Evolutionary conservation across 1,140 invertebrate species (phyloP).

Genomic region (Macrobrachium rosenbergii): DNA sequence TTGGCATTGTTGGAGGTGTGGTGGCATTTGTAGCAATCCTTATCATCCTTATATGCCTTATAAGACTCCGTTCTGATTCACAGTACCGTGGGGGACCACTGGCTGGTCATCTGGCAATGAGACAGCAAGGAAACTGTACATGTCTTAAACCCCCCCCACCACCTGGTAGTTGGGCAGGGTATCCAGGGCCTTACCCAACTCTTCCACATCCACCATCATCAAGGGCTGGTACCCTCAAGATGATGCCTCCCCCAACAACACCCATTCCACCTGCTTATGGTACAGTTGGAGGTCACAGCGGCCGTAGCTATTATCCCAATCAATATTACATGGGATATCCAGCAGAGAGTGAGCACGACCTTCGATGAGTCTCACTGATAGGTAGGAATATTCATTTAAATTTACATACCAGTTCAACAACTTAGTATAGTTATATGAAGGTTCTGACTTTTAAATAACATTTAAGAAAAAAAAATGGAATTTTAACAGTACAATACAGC

Average conservation of each 20-base stretch:
- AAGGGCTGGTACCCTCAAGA: slow-evolving; percentile 61
- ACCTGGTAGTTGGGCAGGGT: slow-evolving; percentile 66
- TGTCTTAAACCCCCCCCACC: slow-evolving; percentile 69
- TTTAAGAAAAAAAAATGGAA: too few species aligned
- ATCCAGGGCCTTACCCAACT: slow-evolving; percentile 67
- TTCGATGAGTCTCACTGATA: slow-evolving; percentile 41
- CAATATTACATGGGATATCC: slow-evolving; percentile 71
- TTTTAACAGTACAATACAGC: too few species aligned
- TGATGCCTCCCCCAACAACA: slow-evolving; percentile 66
- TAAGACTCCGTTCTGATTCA: slow-evolving; percentile 77
- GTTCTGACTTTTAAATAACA: neutral
- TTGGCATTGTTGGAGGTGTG: slow-evolving; percentile 91
- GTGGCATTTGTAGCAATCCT: slow-evolving; percentile 90
- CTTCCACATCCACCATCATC: slow-evolving; percentile 69
- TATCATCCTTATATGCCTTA: slow-evolving; percentile 87
- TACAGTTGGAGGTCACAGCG: slow-evolving; percentile 67
- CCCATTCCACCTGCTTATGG: slow-evolving; percentile 67
- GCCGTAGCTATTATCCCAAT: slow-evolving; percentile 66
- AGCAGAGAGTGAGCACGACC: slow-evolving; percentile 66
- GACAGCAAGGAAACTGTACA: slow-evolving; percentile 69
- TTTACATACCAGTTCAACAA: neutral
- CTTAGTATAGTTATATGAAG: neutral
- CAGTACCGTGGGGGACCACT: slow-evolving; percentile 78
- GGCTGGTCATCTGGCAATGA: slow-evolving; percentile 74
- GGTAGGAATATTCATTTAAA: neutral